Evolutionary conservation across 2,888 invertebrate genomes (phyloP), one percentile per base, ranked within the genome.

Genomic region (Odontocolon sp.): DNA sequence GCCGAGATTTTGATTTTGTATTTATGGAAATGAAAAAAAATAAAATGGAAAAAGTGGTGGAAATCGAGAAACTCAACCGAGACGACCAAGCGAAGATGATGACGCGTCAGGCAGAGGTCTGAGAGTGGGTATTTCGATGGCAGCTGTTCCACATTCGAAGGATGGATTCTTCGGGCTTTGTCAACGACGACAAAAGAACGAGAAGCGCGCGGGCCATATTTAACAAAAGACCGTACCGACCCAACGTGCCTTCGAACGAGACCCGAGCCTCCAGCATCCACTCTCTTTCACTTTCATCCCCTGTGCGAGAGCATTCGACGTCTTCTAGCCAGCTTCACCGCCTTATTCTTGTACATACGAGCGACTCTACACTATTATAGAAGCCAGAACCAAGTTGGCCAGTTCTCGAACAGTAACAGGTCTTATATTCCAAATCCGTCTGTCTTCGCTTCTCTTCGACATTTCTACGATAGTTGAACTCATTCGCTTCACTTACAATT

Each of bases 81-180:
- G 45, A 33, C 14, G 59, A 9, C 14, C 6, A 21, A 36, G 40
- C 16, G 40, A 47, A 42, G 45, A 45, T 33, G 47, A 50, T 21
- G 16, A 5, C 4, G 42, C 26, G 54, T 18, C 54, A 33, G 18
- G 8, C n/a, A 52, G 28, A 26, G 76, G 76, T 82, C 82, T 82
- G 87, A 85, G 84, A 84, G 83, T 81, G 81, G 83, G 86, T 80
- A 87, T 88, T 87, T n/a, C 88, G 89, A 88, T 86, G 88, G 87
- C 89, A 89, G 90, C 89, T 90, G 89, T 87, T 89, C 89, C 88
- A 89, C 87, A 88, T 89, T 89, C 87, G 88, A 89, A 89, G 89
- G 88, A 89, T 89, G 89, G 88, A 89, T 89, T 89, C 88, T 87
- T 87, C 86, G 84, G 85, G 85, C 88, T 88, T 89, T 89, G 88